Base-by-base conservation (phyloP, 2,888 invertebrate genomes). In the Leptinotarsa haldemani region DNA sequence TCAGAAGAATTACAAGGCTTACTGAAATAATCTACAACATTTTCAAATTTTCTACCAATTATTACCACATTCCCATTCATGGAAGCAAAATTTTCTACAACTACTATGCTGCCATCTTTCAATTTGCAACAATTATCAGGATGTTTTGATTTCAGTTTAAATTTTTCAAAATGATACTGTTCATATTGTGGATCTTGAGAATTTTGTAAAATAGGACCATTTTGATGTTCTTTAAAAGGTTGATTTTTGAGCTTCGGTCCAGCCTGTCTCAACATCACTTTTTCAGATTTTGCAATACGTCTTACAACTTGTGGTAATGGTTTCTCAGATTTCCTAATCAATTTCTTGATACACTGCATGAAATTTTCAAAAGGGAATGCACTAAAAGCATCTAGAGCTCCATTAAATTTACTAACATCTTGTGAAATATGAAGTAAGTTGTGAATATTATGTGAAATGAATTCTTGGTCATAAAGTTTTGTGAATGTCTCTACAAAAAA, bases 321-420 rank as follows among this genome's bases (percentile, higher is more conserved):
- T 65, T 65, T 67, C 18, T 50, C 67, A n/a, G 18, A 15, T 30
- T 52, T 52, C 18, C 67, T 13, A 13, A 48, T 50, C 4, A 30
- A 67, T 25, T 74, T 74, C 76, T 78, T 79, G 13, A 80, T 63
- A 18, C 47, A 47, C 56, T 30, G 63, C 75, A 81, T 77, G 56
- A 71, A 78, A 69, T 76, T 79, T 74, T 78, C 80, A 73, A 75
- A 80, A 65, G 74, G 66, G 53, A 79, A 80, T 2, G 77, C 70
- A 68, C 78, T 79, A 56, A 81, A 81, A 12, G 70, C 63, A 68
- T 81, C 78, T 65, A 81, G 69, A 15, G 63, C n/a, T 15, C 79
- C 80, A 72, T 7, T n/a, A n/a, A 70, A 77, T 5, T 63, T 69
- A 71, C 75, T 65, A 12, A 75, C 79, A 68, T 79, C 77, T 48